phyloP scores from a whole-genome alignment of 2,113 vertebrate genomes.

The Tamias sibiricus region DNA sequence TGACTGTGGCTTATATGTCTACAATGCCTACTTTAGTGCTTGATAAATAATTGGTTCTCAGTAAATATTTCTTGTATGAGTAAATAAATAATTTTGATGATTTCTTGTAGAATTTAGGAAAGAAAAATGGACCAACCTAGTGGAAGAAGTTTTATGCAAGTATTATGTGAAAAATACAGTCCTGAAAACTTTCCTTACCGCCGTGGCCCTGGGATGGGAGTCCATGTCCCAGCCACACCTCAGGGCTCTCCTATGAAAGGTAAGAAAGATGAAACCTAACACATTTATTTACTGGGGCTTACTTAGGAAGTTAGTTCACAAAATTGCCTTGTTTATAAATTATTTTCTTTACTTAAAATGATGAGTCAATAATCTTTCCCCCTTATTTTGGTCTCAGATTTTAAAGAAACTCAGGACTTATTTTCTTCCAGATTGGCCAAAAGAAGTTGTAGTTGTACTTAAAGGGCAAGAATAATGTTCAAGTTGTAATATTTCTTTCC shows the following conservation, averaged over 20 bases:
- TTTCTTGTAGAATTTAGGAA: slow-evolving; percentile 83
- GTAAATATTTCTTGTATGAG: not conserved
- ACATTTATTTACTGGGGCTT: not conserved
- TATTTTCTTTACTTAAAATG: slow-evolving; percentile 17
- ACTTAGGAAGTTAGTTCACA: slow-evolving; percentile 25
- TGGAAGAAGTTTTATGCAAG: slow-evolving; percentile 96
- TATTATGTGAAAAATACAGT: slow-evolving; percentile 98
- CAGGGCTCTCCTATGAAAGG: slow-evolving; percentile 98
- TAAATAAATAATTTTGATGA: slow-evolving; percentile 39
- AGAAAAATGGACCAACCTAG: slow-evolving; percentile 92
- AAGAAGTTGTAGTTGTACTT: not conserved
- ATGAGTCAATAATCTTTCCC: slow-evolving; percentile 4
- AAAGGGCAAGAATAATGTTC: not conserved
- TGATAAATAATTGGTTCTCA: slow-evolving; percentile 23
- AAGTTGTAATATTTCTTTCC: not conserved
- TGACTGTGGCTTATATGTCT: not conserved
- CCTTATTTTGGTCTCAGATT: not conserved
- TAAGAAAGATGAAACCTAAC: slow-evolving; percentile 71
- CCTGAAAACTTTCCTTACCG: slow-evolving; percentile 98
- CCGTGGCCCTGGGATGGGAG: slow-evolving; percentile 94
- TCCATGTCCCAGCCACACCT: slow-evolving; percentile 93
- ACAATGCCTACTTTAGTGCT: not conserved
- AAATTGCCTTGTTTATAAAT: not conserved
- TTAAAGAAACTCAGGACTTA: not conserved
- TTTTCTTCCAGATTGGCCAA: slow-evolving; percentile 1